Evolutionary conservation across 2,797 vertebrate genomes (phyloP).

Genomic region (Amphiprion clarkii): DNA sequence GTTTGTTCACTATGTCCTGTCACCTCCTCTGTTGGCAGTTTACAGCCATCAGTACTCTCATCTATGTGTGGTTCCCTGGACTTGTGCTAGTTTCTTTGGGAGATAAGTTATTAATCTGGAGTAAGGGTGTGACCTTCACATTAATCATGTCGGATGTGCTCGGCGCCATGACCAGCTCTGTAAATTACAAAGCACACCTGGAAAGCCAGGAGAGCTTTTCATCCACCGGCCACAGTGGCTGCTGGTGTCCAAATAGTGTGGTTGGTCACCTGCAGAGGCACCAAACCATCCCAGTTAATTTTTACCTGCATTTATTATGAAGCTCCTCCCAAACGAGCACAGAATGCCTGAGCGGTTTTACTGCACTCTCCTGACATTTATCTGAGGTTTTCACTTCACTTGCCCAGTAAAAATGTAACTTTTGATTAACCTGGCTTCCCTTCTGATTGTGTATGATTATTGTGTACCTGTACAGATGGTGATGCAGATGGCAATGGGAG

Average conservation of each 20-base stretch:
- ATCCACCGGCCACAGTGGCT: conserved; percentile 35
- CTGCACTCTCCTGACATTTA: conserved; percentile 33
- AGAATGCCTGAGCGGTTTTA: conserved; percentile 19
- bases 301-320: conserved; percentile 17
- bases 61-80: conserved; percentile 26
- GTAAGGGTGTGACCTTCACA: conserved; percentile 2
- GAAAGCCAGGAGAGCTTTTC: conserved; percentile 6
- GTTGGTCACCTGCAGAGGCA: conserved; percentile 33
- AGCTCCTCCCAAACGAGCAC: conserved; percentile 10
- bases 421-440: conserved; percentile 62
- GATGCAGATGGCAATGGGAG: conserved; percentile 87
- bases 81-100: conserved; percentile 11
- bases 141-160: conserved; percentile 19
- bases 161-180: background rate
- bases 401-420: conserved; percentile 38
- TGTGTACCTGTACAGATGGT: conserved; percentile 86
- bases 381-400: conserved; percentile 28
- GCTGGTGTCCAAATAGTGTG: conserved; percentile 23
- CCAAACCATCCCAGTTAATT: background rate
- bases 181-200: background rate
- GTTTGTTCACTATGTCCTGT: conserved; percentile 22
- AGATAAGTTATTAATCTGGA: conserved; percentile 27
- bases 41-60: conserved; percentile 29
- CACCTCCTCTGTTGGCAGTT: conserved; percentile 25
- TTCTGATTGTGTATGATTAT: conserved; percentile 76